Evolutionary conservation across 2,797 vertebrate genomes (phyloP).

Genomic region (Bradypodion pumilum): DNA sequence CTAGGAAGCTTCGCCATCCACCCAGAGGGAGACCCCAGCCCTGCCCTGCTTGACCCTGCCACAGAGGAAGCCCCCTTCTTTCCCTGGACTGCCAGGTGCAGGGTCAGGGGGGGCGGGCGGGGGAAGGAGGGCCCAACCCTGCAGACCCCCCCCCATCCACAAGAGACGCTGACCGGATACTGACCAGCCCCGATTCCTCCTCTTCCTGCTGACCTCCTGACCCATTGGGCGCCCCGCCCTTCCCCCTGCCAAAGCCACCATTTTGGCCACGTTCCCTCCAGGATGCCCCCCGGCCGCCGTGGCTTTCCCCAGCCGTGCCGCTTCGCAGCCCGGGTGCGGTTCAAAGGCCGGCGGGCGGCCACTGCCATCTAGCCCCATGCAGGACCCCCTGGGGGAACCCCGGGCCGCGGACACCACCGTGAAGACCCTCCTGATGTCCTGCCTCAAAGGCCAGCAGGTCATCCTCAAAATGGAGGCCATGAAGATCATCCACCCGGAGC

Average conservation of each 20-base stretch:
- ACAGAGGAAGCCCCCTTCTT: no score
- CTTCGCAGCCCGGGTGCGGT: conserved; percentile 43
- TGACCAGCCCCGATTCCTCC: background rate
- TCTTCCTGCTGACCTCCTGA: no score
- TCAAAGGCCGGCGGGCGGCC: conserved; percentile 60
- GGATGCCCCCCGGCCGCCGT: conserved; percentile 64
- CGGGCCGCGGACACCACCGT: conserved; percentile 74
- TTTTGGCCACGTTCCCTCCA: conserved; percentile 37
- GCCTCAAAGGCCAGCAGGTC: conserved; percentile 95
- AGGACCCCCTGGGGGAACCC: conserved; percentile 73
- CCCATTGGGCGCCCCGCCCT: background rate
- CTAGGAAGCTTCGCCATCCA: no score
- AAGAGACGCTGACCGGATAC: conserved; percentile 15
- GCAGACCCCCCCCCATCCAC: background rate
- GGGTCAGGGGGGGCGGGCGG: no score
- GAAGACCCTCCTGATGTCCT: conserved; percentile 89
- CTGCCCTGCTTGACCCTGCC: no score
- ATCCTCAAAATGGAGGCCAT: conserved; percentile 98
- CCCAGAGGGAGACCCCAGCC: no score
- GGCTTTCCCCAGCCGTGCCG: conserved; percentile 54
- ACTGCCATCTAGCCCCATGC: conserved; percentile 76
- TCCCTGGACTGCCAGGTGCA: no score
- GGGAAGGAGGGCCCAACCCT: conserved; percentile 1
- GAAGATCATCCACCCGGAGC: conserved; percentile 97
- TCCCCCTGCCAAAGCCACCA: background rate